Percentiles rank a stretch among this genome's conserved stretches.
phyloP scores from a whole-genome alignment of 37 sponge, comb jelly and placozoan genomes.

The Aphrocallistes beatrix region DNA sequence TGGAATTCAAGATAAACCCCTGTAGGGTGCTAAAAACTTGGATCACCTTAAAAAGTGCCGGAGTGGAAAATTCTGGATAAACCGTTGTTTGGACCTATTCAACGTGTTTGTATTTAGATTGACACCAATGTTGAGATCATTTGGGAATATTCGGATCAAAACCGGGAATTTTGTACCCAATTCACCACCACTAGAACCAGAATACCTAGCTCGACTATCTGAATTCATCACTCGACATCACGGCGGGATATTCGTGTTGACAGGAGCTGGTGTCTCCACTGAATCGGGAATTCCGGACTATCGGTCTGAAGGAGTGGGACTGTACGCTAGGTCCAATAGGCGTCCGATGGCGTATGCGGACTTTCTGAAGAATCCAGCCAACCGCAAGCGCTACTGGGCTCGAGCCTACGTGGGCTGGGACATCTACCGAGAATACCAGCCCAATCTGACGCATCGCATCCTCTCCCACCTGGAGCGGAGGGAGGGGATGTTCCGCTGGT shows the following conservation, averaged over 20 bases:
- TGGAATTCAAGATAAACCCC: too few species aligned
- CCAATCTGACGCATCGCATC: constrained; percentile 64
- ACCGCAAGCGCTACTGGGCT: constrained; percentile 88
- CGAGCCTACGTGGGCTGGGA: constrained; percentile 72
- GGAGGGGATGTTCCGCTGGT: constrained; percentile 53
- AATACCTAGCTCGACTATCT: not conserved
- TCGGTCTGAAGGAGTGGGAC: constrained; percentile 85
- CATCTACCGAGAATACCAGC: constrained; percentile 45
- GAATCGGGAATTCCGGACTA: constrained; percentile 95
- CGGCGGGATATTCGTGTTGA: constrained; percentile 51
- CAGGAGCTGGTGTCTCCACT: constrained; percentile 92
- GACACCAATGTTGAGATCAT: too few species aligned
- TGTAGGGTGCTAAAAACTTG: too few species aligned
- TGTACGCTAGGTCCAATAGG: constrained; percentile 61
- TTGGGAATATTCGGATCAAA: too few species aligned
- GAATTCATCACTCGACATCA: not conserved
- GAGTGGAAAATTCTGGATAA: too few species aligned
- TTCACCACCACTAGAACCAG: not conserved
- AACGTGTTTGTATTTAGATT: too few species aligned
- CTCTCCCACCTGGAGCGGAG: constrained; percentile 61
- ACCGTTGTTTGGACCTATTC: too few species aligned
- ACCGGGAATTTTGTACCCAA: not conserved
- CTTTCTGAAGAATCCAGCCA: constrained; percentile 42
- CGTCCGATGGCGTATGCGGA: constrained; percentile 67
- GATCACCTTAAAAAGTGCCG: too few species aligned